These are phyloP conservation scores for Athene noctua DNA, from an alignment of 2,113 vertebrate genomes.

Conservation along the genomic window DNA sequence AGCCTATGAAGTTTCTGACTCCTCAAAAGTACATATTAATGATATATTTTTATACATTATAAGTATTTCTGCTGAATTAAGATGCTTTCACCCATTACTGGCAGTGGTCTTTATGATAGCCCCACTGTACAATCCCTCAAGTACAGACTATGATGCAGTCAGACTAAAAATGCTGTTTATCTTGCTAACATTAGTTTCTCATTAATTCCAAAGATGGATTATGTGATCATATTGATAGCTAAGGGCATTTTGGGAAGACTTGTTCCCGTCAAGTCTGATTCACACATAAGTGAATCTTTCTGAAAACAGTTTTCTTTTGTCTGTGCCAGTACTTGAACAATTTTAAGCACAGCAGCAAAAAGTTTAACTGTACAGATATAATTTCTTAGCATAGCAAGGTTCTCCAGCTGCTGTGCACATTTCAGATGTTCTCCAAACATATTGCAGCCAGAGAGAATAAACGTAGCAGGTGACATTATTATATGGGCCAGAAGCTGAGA, in stretches of 20 bases:
- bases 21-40: background rate
- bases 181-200: background rate
- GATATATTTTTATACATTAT: background rate
- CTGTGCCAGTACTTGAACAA: background rate
- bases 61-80: background rate
- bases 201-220: background rate
- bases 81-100: background rate
- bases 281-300: background rate
- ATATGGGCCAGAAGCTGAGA: slow-evolving; percentile 4
- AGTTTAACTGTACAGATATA: background rate
- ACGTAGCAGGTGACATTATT: background rate
- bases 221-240: background rate
- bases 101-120: background rate
- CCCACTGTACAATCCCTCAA: background rate
- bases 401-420: background rate
- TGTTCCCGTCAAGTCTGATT: background rate
- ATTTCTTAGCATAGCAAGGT: background rate
- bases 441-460: background rate
- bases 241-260: background rate
- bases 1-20: background rate
- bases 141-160: background rate
- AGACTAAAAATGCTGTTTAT: background rate
- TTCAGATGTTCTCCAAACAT: background rate
- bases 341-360: background rate
- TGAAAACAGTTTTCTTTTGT: background rate